Evolutionary conservation across 2,888 invertebrate genomes (phyloP).

Genomic region (Ametastegia equiseti): DNA sequence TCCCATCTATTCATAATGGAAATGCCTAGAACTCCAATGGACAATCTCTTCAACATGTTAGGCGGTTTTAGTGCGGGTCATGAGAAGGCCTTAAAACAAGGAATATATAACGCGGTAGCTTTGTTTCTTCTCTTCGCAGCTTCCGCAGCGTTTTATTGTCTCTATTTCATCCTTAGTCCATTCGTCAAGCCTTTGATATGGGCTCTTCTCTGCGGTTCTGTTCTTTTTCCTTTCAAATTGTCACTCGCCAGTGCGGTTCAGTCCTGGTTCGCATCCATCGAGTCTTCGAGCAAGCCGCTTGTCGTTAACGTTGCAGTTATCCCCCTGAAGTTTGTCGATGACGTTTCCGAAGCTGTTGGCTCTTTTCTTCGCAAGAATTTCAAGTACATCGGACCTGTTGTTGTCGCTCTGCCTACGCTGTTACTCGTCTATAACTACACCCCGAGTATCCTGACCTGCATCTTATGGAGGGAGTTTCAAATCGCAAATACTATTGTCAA

Average conservation of each 20-base stretch:
- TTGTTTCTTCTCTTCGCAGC: slow-evolving; percentile 84
- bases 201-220: slow-evolving; percentile 97
- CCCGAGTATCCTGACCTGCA: slow-evolving; percentile 80
- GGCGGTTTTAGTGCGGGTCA: slow-evolving; percentile 86
- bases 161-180: slow-evolving; percentile 92
- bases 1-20: slow-evolving; percentile 68
- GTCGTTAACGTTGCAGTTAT: slow-evolving; percentile 80
- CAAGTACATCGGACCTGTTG: slow-evolving; percentile 78
- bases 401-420: slow-evolving; percentile 76
- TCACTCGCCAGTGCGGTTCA: slow-evolving; percentile 86
- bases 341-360: slow-evolving; percentile 86
- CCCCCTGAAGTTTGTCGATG: slow-evolving; percentile 88
- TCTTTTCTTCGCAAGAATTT: slow-evolving; percentile 83
- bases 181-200: slow-evolving; percentile 96
- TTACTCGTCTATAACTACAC: slow-evolving; percentile 85
- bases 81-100: slow-evolving; percentile 93
- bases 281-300: slow-evolving; percentile 83
- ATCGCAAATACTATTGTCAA: slow-evolving; percentile 77
- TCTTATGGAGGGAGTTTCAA: slow-evolving; percentile 79
- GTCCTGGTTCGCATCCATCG: slow-evolving; percentile 87
- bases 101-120: slow-evolving; percentile 94
- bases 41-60: slow-evolving; percentile 84
- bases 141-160: slow-evolving; percentile 85
- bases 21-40: slow-evolving; percentile 79
- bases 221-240: slow-evolving; percentile 96